Conservation (phyloP, 2,113 vertebrate genomes). For the Eublepharis macularius region DNA sequence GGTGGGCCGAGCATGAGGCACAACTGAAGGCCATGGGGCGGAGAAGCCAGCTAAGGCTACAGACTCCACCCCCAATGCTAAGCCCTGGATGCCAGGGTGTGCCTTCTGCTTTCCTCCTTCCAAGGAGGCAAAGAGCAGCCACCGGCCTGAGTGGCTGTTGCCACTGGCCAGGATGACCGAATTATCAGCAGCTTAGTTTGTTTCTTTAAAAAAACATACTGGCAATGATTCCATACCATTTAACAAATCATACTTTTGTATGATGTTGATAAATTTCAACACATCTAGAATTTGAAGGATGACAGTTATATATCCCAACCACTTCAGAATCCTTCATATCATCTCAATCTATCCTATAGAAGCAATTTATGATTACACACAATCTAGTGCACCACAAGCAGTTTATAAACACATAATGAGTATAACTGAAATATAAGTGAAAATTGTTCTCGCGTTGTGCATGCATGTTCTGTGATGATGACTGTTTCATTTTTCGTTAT, state of each 20-base stretch:
- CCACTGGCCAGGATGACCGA: no score
- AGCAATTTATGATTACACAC: neutral
- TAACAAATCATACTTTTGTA: neutral
- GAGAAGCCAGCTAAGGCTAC: no score
- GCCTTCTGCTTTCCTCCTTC: no score
- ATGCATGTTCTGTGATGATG: no score
- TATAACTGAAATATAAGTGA: neutral
- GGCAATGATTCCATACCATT: neutral
- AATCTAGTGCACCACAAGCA: neutral
- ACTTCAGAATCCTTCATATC: neutral
- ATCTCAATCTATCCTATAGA: neutral
- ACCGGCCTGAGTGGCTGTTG: no score
- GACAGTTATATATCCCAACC: neutral
- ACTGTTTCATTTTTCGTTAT: no score
- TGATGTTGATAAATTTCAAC: no score
- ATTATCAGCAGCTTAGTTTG: neutral
- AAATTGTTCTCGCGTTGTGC: neutral
- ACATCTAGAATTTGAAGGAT: neutral
- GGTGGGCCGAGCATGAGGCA: no score
- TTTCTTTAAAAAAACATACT: neutral
- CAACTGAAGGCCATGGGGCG: no score
- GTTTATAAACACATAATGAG: neutral
- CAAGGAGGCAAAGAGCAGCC: no score
- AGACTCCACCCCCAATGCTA: no score
- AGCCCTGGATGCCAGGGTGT: no score